phyloP scores from a whole-genome alignment of 1,140 invertebrate species.

The Wasmannia auropunctata region DNA sequence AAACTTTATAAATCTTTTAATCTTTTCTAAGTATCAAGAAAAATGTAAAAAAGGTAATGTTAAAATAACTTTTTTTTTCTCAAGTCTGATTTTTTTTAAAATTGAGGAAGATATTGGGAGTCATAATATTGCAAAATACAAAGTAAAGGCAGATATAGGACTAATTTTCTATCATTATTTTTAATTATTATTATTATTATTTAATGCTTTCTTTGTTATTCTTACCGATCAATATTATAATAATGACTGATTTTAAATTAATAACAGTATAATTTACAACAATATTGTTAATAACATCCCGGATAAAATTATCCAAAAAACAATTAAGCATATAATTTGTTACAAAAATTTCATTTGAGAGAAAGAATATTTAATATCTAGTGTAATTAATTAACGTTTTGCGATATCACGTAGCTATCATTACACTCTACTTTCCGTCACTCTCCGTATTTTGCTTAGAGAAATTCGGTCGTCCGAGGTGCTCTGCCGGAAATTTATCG shows the following conservation, averaged over 20 bases:
- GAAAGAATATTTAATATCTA: background rate
- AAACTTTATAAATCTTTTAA: background rate
- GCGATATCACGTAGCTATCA: background rate
- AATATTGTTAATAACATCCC: background rate
- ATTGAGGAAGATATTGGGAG: background rate
- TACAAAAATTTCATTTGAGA: background rate
- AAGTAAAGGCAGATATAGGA: background rate
- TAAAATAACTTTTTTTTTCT: constrained; percentile 22
- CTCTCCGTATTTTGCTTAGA: constrained; percentile 44
- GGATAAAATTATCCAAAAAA: background rate
- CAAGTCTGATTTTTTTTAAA: background rate
- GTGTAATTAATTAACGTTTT: background rate
- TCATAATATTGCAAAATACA: background rate
- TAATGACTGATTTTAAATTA: background rate
- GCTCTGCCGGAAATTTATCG: constrained; percentile 30
- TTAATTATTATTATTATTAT: background rate
- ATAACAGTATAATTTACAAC: background rate
- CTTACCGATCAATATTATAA: background rate
- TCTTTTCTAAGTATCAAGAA: background rate
- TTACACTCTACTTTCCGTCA: background rate
- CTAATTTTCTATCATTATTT: background rate
- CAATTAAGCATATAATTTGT: background rate
- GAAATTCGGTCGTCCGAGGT: constrained; percentile 32
- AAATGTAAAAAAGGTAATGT: background rate
- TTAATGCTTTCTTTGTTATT: background rate